Evolutionary conservation across 2,888 invertebrate species (phyloP).

Genomic region (Pterobdella sp.): DNA sequence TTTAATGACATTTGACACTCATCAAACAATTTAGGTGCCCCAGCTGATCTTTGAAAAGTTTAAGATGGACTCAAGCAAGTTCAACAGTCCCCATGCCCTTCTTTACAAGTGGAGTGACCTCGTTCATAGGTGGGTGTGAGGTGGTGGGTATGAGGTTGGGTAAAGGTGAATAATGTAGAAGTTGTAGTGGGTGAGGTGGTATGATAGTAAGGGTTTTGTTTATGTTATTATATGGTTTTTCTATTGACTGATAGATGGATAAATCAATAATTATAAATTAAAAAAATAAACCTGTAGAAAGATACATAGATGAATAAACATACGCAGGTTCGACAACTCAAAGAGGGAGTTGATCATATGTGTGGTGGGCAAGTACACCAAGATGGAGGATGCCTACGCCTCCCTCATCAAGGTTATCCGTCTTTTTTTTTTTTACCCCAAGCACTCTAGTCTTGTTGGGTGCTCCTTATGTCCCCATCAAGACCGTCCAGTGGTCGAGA

Average conservation of each 20-base stretch:
- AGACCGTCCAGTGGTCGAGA: no score
- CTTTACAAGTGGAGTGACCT: slow-evolving; percentile 84
- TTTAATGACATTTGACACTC: slow-evolving; percentile 56
- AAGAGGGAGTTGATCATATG: slow-evolving; percentile 79
- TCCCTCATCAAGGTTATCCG: slow-evolving; percentile 69
- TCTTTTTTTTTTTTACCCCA: neutral
- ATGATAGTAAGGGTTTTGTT: neutral
- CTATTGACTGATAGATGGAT: no score
- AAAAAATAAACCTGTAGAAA: no score
- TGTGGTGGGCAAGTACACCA: slow-evolving; percentile 92
- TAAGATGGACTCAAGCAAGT: slow-evolving; percentile 60
- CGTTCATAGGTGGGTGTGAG: slow-evolving; percentile 59
- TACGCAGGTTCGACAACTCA: slow-evolving; percentile 65
- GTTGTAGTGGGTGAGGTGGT: neutral
- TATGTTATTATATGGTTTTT: no score
- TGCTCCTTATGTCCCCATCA: neutral
- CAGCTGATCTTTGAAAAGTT: slow-evolving; percentile 74
- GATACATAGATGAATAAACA: no score
- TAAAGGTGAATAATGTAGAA: neutral
- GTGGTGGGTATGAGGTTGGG: neutral
- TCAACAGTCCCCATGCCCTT: slow-evolving; percentile 59
- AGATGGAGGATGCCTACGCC: slow-evolving; percentile 88
- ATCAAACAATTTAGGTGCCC: slow-evolving; percentile 82
- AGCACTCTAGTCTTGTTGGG: neutral
- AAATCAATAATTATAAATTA: no score